These are phyloP conservation scores for Nemoura dubitans DNA, from an alignment of 2,888 invertebrate genomes.

Conservation along the genomic window DNA sequence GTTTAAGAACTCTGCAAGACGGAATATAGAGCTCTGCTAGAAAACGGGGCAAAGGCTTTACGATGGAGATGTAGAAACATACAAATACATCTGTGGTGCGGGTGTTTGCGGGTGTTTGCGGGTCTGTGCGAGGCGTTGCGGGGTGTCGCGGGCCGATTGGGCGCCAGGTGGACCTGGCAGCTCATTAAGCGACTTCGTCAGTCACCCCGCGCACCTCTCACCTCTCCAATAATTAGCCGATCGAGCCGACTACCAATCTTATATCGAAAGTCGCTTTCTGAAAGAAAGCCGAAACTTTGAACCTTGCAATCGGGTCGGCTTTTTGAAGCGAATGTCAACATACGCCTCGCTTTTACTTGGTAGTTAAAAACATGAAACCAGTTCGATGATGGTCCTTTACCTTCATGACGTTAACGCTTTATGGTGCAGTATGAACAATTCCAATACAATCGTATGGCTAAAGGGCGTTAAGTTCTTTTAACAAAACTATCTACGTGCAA, in stretches of 20 bases:
- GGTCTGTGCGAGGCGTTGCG: background rate
- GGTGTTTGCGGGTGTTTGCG: background rate
- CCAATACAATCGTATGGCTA: background rate
- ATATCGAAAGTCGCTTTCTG: background rate
- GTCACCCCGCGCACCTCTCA: conserved; percentile 33
- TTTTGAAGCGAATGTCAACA: too few species aligned
- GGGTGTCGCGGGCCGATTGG: conserved; percentile 30
- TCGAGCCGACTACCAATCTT: conserved; percentile 3
- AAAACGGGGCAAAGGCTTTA: background rate
- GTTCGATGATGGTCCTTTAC: too few species aligned
- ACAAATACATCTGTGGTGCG: background rate
- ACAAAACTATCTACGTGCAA: background rate
- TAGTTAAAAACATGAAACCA: too few species aligned
- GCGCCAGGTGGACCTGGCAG: conserved; percentile 49
- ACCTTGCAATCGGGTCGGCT: too few species aligned
- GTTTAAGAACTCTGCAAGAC: background rate
- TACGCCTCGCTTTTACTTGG: too few species aligned
- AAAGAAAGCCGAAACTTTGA: too few species aligned
- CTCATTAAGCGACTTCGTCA: conserved; percentile 50
- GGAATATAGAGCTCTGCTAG: background rate
- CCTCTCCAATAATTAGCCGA: conserved; percentile 9
- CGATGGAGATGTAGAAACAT: conserved; percentile 21
- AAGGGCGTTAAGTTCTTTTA: background rate
- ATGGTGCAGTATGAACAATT: too few species aligned
- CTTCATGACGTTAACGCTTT: too few species aligned